Evolutionary conservation across 2,888 invertebrate genomes (phyloP), one percentile per base, ranked within the genome.

Genomic region (Erebia palarica): DNA sequence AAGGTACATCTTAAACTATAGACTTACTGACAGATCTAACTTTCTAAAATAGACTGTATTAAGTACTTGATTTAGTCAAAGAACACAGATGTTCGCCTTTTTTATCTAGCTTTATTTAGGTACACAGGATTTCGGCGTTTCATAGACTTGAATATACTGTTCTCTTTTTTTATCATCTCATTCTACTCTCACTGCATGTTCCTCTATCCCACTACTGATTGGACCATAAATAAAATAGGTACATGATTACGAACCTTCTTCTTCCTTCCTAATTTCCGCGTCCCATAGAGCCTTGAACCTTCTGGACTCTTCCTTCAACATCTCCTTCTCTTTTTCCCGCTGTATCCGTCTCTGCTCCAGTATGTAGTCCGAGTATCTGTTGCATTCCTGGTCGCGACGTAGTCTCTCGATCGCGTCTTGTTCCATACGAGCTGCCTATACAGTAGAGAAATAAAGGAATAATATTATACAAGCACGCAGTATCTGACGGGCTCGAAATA

Each of bases 401-500:
- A 81, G 75, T 8, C 88, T 85, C 16, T 90, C 88, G 8, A 94
- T 87, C 0, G 86, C 84, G 70, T 94, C 94, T 73, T 89, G 84
- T 76, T 93, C 92, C 88, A 94, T 94, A 13, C 94, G 86, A 5
- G 94, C 93, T 57, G 88, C 88, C 94, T 94, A 76, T 10, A n/a
- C n/a, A n/a, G 73, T 55, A 55, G 55, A 36, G 36, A 36, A 36
- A 36, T 36, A 36, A 1, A 36, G 55, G 3, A 55, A 11, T 13
- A 21, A 27, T 13, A 13, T 10, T 13, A 18, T 16, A 2, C 11
- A 49, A 21, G 21, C 21, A 21, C 5, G 36, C 36, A 36, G 36
- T 36, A 36, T 36, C 27, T 27, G 4, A 27, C 27, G 3, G 27
- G 3, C 27, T 4, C 27, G 27, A 27, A 7, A 36, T 7, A 36